Evolutionary conservation across 2,888 invertebrate genomes (phyloP), one percentile per base, ranked within the genome.

Genomic region (Sarcophaga caerulescens): DNA sequence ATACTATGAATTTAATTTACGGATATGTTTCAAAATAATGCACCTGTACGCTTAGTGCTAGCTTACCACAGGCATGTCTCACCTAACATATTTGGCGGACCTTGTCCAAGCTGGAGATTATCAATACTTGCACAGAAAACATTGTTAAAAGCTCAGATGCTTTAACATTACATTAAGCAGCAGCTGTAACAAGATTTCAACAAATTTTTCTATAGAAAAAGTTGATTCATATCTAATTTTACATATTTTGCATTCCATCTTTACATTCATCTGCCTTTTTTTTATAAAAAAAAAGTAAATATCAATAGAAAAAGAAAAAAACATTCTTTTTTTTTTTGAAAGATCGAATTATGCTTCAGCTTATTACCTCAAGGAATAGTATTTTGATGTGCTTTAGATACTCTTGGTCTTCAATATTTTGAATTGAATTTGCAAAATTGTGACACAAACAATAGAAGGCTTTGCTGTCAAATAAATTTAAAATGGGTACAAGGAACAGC

Each of bases 381-480:
- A 60, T 8, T 17, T 60, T 47, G 2, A 21, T 60, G 60, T 76
- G 78, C 71, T 78, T 73, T 68, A 35, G n/a, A 59, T 14, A 17
- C 17, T 79, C 23, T 62, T 25, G 11, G 60, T 35, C 79, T 70
- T 44, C 57, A 77, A 52, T 66, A 57, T 47, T 73, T 44, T 70
- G 66, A 25, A 76, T 76, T 47, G 66, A 44, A n/a, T 74, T 47
- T n/a, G 57, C 25, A 57, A 66, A 80, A 76, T 14, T 73, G 21
- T 77, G 23, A 65, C 25, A 70, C 35, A 77, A 70, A 86, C 81
- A 86, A 84, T 62, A 78, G 81, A 81, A 66, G 84, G 81, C 81
- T 78, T 81, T 75, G 75, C 81, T 81, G 86, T 86, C 86, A 84
- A 75, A 81, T 84, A 84, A 84, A 84, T 84, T 84, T 70, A 21